Evolutionary conservation across 2,113 vertebrate genomes (phyloP).

Genomic region (Meleagris gallopavo): DNA sequence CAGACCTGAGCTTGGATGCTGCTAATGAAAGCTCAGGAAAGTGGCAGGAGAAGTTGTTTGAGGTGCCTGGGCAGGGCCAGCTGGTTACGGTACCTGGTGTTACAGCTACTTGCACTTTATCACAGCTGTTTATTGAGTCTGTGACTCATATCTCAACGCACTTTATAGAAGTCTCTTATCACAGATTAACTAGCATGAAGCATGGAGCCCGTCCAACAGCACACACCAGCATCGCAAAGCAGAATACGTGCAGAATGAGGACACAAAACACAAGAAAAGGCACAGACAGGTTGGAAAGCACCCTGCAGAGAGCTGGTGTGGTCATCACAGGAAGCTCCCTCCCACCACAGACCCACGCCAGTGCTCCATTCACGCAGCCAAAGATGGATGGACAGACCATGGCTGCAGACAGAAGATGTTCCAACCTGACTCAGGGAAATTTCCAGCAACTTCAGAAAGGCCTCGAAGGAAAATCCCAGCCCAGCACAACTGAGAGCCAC

Average conservation of each 20-base stretch:
- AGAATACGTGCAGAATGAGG: background rate
- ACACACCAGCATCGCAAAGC: rapidly evolving
- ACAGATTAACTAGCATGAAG: background rate
- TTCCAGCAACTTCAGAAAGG: background rate
- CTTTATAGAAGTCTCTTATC: background rate
- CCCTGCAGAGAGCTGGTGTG: background rate
- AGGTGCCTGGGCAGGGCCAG: background rate
- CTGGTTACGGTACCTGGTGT: too few relatives aligned
- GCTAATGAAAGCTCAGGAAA: background rate
- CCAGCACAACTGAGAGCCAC: background rate
- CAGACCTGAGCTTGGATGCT: too few relatives aligned
- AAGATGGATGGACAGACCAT: background rate
- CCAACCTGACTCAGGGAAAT: constrained; percentile 4
- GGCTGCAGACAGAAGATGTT: background rate
- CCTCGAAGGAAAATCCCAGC: constrained; percentile 12
- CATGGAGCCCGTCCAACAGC: background rate
- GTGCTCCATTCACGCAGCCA: background rate
- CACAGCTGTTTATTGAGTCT: background rate
- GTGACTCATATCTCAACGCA: background rate
- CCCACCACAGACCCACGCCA: background rate
- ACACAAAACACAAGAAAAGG: background rate
- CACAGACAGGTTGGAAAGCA: background rate
- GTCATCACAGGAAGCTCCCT: background rate
- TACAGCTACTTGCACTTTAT: background rate
- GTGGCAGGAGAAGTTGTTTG: too few relatives aligned